These are phyloP conservation scores for Thamnophis elegans DNA, from an alignment of 2,797 vertebrate genomes.

Conservation along the genomic window DNA sequence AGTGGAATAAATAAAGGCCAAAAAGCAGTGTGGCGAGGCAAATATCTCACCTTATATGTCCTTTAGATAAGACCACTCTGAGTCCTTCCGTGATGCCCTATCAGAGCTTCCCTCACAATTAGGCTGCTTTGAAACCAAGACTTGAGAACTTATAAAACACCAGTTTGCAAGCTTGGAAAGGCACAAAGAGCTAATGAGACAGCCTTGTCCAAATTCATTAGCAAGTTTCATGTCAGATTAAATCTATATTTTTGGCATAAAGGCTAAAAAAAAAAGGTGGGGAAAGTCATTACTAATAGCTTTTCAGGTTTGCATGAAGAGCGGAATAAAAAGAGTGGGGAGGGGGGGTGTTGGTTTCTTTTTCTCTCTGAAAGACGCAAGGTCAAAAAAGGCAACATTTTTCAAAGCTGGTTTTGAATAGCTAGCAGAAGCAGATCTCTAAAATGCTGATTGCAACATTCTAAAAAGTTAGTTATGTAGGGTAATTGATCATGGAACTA, in stretches of 20 bases:
- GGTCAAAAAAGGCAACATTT: not conserved
- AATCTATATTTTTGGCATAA: not conserved
- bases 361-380: not conserved
- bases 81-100: not conserved
- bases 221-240: constrained; percentile 38
- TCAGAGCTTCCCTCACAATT: constrained; percentile 22
- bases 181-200: constrained; percentile 14
- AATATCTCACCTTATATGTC: not conserved
- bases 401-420: not conserved
- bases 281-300: not conserved
- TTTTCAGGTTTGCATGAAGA: not conserved
- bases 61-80: not conserved
- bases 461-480: not conserved
- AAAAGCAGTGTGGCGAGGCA: not conserved
- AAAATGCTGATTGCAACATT: not conserved
- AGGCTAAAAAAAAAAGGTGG: not conserved
- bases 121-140: constrained; percentile 39
- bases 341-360: not conserved
- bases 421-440: not conserved
- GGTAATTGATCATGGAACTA: not conserved
- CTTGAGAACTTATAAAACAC: constrained; percentile 3
- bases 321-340: not conserved
- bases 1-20: not conserved
- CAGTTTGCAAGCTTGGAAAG: not conserved
- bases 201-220: constrained; percentile 57